Evolutionary conservation across 2,797 vertebrate species (phyloP), one percentile per base, ranked within the genome.

Genomic region (Synaphobranchus kaupii): DNA sequence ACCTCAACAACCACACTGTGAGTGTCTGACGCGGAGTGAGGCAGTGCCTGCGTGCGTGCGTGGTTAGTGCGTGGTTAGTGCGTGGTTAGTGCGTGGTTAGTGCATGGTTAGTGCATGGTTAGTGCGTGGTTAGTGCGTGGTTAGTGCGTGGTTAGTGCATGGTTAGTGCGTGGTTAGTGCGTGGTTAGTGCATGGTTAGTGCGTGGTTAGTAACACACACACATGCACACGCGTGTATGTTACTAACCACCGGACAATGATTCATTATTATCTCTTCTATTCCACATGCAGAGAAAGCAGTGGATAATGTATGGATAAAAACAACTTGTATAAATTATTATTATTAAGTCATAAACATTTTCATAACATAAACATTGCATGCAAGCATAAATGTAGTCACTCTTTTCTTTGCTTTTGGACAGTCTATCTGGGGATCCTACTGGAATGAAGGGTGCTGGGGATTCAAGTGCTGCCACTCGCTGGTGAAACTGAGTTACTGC

Each of bases 361-460:
- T 17, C 31, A 4, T 17, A 12, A 22, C 20, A 12, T 13, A 63
- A 4, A 44, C 15, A 83, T 84, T 60, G 31, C 28, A 63, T 44
- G 58, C 22, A 68, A 47, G 1, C 22, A 48, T 48, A 50, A 48
- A 15, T 47, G 17, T 47, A 80, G 76, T 48, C 20, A 81, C 47
- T 13, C 44, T 6, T 39, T 1, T 85, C 6, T 87, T 7, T 34
- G 86, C 22, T 91, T 71, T 88, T 89, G 76, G 86, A 88, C 92
- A 99, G 99, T 98, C 97, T 90, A 98, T 99, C 90, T 99, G 98
- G 98, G 98, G 98, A 3, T 99, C 98, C 0, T 99, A 95, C 84
- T 99, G 99, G 98, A 98, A 96, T 87, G 98, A 99, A 4, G 98
- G 98, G 90, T 96, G 50, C 91, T 99, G 99, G 99, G 98, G 99